Evolutionary conservation across 2,797 vertebrate species (phyloP), one percentile per base, ranked within the genome.

Genomic region (Picus viridis): DNA sequence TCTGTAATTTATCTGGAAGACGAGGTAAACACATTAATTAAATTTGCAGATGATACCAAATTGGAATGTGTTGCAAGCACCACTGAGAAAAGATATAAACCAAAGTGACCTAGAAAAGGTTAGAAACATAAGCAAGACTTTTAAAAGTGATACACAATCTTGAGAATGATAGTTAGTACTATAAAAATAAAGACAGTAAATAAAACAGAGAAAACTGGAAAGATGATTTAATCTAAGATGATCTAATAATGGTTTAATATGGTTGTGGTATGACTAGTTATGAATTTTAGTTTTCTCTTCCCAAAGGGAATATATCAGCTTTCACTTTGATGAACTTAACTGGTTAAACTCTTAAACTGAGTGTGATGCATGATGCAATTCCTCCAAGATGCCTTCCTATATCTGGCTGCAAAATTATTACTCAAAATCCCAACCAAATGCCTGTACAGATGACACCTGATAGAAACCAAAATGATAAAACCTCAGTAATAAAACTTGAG

Each of bases 1-100:
- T 96, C 93, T 95, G 90, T 81, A 96, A 91, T 96, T 95, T 96
- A 95, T 95, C 94, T 95, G 77, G 65, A 94, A 95, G 94, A 95
- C 81, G 92, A 95, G 62, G 94, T 95, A 96, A 96, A 95, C 92
- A 85, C 72, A 95, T 95, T 96, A 96, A 96, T 97, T 97, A 96
- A 95, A 96, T 93, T 88, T 94, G 80, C 78, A 93, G 90, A 96
- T 95, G 81, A 95, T 91, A 97, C 84, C 61, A 95, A 96, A 88
- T 70, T 83, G 47, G 36, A 95, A 91, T 70, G 32, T 83, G 74
- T 85, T 95, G 30, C 71, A 93, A 95, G 75, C 74, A 95, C 75
- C 36, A 68, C 0, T 79, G 92, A 95, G 94, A 79, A 93, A 91
- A 89, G 72, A 81, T 89, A 74, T 56, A 96, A 93, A 89, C 6